phyloP scores from a whole-genome alignment of 1,140 invertebrate genomes.

The Aradophagus sp. region DNA sequence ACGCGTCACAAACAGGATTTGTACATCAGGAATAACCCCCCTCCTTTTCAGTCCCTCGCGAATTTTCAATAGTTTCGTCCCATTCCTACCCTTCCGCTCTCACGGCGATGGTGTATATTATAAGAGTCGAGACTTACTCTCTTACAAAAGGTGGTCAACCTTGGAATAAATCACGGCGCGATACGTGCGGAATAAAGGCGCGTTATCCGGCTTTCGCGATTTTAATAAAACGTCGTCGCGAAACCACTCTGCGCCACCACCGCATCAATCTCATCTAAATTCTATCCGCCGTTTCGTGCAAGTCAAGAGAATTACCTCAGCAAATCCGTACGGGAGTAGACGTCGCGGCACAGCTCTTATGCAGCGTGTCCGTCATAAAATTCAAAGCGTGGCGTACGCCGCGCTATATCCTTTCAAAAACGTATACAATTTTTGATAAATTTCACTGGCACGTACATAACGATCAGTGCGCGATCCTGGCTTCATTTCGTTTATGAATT shows the following conservation, averaged over 20 bases:
- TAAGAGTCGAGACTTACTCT: conserved; percentile 22
- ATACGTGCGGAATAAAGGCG: conserved; percentile 51
- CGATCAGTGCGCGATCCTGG: conserved; percentile 1
- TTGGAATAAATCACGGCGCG: conserved; percentile 35
- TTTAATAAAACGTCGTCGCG: conserved; percentile 51
- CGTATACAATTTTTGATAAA: conserved; percentile 23
- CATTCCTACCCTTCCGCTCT: conserved; percentile 18
- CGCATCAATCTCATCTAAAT: conserved; percentile 54
- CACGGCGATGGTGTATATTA: not conserved
- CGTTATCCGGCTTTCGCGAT: conserved; percentile 50
- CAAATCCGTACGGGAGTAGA: conserved; percentile 42
- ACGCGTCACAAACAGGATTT: conserved; percentile 36
- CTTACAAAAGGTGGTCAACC: conserved; percentile 46
- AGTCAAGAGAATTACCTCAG: conserved; percentile 52
- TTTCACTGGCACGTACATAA: conserved; percentile 7
- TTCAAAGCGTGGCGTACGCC: conserved; percentile 31
- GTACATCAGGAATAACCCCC: conserved; percentile 46
- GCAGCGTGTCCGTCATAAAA: conserved; percentile 41
- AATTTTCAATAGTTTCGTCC: conserved; percentile 45
- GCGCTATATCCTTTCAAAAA: conserved; percentile 15
- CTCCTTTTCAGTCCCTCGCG: conserved; percentile 3
- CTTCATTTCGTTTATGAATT: conserved; percentile 9
- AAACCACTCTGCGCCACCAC: conserved; percentile 35
- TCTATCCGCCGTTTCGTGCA: conserved; percentile 46
- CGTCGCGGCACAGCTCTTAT: conserved; percentile 32